Evolutionary conservation across 2,113 vertebrate species (phyloP).

Genomic region (Vanacampus margaritifer): DNA sequence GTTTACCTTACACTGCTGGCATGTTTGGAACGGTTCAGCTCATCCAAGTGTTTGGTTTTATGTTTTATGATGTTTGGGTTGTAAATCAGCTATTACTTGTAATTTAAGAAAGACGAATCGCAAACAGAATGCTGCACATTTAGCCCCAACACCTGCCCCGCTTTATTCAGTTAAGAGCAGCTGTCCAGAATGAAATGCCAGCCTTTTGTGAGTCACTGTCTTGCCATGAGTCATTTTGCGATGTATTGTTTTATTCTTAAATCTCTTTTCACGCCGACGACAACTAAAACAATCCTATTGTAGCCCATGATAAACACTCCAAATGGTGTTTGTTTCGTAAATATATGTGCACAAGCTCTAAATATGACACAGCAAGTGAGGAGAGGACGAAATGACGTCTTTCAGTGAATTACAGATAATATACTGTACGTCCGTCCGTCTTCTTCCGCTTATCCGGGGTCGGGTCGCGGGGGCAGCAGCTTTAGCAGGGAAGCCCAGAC

Average conservation of each 20-base stretch:
- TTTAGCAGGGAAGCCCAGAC: too few relatives aligned
- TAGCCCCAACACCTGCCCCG: neutral
- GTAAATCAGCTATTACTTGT: conserved; percentile 28
- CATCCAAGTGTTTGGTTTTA: conserved; percentile 23
- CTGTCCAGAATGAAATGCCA: neutral
- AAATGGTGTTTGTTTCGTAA: neutral
- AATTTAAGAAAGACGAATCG: conserved; percentile 1
- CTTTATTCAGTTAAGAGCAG: neutral
- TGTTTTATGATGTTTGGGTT: conserved; percentile 34
- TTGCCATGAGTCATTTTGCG: neutral
- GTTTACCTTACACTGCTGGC: conserved; percentile 26
- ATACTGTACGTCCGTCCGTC: too few relatives aligned
- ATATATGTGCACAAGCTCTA: neutral
- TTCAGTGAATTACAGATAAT: neutral
- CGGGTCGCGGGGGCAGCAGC: too few relatives aligned
- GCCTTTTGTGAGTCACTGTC: neutral
- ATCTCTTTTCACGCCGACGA: neutral
- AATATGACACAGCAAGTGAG: neutral
- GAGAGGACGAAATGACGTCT: too few relatives aligned
- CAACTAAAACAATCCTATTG: neutral
- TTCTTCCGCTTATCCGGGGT: too few relatives aligned
- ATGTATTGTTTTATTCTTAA: neutral
- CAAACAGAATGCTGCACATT: neutral
- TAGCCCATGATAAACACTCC: neutral
- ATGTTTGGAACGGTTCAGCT: conserved; percentile 31